Evolutionary conservation across 1,140 invertebrate species (phyloP).

Genomic region (Anoplolepis gracilipes): DNA sequence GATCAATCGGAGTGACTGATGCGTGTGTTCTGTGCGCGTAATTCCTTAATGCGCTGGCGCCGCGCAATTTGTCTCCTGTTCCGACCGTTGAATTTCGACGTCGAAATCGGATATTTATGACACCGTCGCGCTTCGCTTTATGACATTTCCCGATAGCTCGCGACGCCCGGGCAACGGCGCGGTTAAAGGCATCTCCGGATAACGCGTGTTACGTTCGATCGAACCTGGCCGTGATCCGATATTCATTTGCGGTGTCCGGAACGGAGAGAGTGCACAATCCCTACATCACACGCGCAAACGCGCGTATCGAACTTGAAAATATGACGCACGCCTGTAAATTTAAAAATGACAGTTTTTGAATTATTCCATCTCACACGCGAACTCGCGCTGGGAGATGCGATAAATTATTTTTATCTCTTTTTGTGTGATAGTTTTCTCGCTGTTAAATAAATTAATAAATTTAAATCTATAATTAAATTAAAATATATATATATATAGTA

Average conservation of each 20-base stretch:
- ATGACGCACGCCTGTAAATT: slow-evolving; percentile 8
- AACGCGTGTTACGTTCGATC: slow-evolving; percentile 60
- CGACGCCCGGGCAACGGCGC: slow-evolving; percentile 63
- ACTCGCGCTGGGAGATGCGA: too few species aligned
- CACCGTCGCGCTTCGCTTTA: slow-evolving; percentile 64
- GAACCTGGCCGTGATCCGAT: slow-evolving; percentile 66
- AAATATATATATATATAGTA: too few species aligned
- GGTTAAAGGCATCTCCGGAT: slow-evolving; percentile 69
- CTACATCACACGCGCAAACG: too few species aligned
- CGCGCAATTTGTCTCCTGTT: slow-evolving; percentile 39
- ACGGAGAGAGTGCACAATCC: slow-evolving; percentile 12
- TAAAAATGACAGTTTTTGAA: not conserved
- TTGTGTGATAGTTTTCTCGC: not conserved
- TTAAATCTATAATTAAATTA: not conserved
- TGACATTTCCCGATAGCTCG: slow-evolving; percentile 68
- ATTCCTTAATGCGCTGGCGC: slow-evolving; percentile 48
- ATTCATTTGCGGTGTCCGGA: slow-evolving; percentile 67
- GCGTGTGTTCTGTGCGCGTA: slow-evolving; percentile 19
- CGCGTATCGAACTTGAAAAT: slow-evolving; percentile 17
- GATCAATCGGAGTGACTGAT: slow-evolving; percentile 46
- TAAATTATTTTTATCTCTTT: not conserved
- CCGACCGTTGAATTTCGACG: slow-evolving; percentile 62
- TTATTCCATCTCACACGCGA: not conserved
- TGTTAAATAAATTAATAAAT: slow-evolving; percentile 23
- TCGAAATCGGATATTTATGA: slow-evolving; percentile 65